Evolutionary conservation across 2,888 invertebrate species (phyloP).

Genomic region (Stegana nigrithorax): DNA sequence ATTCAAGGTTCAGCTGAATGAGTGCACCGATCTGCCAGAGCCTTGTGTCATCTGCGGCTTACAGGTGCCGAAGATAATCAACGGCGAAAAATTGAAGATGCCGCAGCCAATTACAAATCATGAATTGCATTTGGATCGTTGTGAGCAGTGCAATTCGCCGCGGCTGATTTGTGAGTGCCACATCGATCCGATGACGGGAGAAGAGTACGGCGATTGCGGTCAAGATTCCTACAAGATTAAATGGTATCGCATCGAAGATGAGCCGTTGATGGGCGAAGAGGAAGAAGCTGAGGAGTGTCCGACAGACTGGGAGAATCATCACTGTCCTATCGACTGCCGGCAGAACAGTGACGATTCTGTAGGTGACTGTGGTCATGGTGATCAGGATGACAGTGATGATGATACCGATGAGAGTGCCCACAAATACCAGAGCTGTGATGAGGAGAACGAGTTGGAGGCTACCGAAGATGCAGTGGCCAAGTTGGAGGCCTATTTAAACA

Average conservation of each 20-base stretch:
- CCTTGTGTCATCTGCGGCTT: constrained; percentile 47
- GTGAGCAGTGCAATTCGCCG: constrained; percentile 47
- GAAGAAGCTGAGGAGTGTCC: constrained; percentile 32
- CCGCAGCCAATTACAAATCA: constrained; percentile 42
- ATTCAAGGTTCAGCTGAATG: constrained; percentile 31
- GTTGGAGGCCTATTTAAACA: constrained; percentile 44
- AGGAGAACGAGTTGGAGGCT: constrained; percentile 20
- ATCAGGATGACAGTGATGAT: constrained; percentile 24
- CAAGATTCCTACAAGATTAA: constrained; percentile 59
- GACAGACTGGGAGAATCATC: constrained; percentile 47
- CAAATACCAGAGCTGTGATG: constrained; percentile 4
- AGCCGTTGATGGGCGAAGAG: neutral
- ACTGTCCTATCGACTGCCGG: constrained; percentile 62
- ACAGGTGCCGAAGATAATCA: constrained; percentile 38
- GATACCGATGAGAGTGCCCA: neutral
- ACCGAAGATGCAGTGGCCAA: constrained; percentile 38
- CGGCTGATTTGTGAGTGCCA: constrained; percentile 58
- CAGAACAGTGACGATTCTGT: constrained; percentile 33
- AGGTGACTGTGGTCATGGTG: constrained; percentile 41
- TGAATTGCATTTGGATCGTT: constrained; percentile 43
- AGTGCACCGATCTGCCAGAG: constrained; percentile 36
- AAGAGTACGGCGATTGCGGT: constrained; percentile 52
- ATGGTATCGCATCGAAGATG: constrained; percentile 51
- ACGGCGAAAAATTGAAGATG: constrained; percentile 1
- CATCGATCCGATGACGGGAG: constrained; percentile 50